Base-by-base conservation (phyloP, 2,113 vertebrate genomes). In the Perca flavescens region DNA sequence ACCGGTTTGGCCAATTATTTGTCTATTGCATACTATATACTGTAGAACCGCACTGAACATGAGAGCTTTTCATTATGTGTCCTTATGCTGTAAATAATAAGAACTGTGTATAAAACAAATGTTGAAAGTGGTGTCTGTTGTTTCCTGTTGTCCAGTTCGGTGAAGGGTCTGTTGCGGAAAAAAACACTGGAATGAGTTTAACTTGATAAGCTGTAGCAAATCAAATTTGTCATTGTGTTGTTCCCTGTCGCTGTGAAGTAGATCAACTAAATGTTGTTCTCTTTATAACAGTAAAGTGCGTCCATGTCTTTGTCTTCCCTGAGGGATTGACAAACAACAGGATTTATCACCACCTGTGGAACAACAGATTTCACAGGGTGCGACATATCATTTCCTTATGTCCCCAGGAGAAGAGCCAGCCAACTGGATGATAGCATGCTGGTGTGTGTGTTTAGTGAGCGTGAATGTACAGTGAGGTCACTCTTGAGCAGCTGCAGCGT, bases 391-490 rank as follows among this genome's bases (percentile, higher is more conserved):
- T 73, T 89, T 84, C 78, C 82, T 87, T 34, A 80, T 80, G 83
- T 70, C 46, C 65, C 47, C 25, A 6, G 17, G 67, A 70, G 31
- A 54, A 36, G 67, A 54, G 22, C 64, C 66, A 61, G 62, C 54
- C 36, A 61, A 64, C 54, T 25, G 53, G 52, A 54, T 43, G 56
- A 68, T 4, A 54, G 79, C 60, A 36, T 43, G 19, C 15, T 65
- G 72, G 12, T 61, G 54, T 31, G 74, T 14, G 46, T 43, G 53
- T 75, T 70, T 28, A 25, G 49, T 46, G 50, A 57, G 65, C 57
- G 21, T 89, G 63, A 66, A 64, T 71, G 69, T 13, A 66, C 43
- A 83, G 56, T 91, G 86, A 91, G 74, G 85, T 84, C 85, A 91
- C 74, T 61, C 14, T 6, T 46, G 12, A 86, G 68, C 84, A 87